These are phyloP conservation scores for Xenopus petersii DNA, from an alignment of 2,797 vertebrate genomes.

Conservation along the genomic window DNA sequence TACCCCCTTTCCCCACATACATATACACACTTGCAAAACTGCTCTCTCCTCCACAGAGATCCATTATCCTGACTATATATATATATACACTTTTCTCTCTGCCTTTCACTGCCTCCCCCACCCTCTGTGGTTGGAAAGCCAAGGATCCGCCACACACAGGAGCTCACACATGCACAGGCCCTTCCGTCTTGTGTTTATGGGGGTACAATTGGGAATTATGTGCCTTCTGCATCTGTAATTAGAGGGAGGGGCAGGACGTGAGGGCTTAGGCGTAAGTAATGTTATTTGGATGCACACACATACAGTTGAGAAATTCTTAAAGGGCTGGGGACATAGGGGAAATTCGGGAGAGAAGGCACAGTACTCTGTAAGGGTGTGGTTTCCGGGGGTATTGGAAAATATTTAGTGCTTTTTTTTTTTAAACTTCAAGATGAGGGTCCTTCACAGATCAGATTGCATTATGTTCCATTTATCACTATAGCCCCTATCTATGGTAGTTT, in stretches of 20 bases:
- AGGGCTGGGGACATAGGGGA: conserved; percentile 5
- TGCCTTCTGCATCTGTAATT: conserved; percentile 47
- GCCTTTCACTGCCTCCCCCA: conserved; percentile 14
- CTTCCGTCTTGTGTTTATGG: conserved; percentile 40
- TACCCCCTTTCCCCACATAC: too few relatives aligned
- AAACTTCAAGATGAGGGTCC: too few relatives aligned
- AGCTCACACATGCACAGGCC: conserved; percentile 31
- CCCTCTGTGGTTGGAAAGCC: conserved; percentile 36
- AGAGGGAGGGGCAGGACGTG: conserved; percentile 41
- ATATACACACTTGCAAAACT: too few relatives aligned
- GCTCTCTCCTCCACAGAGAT: too few relatives aligned
- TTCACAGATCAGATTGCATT: too few relatives aligned
- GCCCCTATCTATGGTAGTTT: too few relatives aligned
- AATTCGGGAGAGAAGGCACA: too few relatives aligned
- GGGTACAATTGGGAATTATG: conserved; percentile 49
- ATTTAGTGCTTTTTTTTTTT: too few relatives aligned
- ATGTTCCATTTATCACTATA: too few relatives aligned
- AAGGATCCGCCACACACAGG: conserved; percentile 38
- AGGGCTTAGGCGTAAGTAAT: conserved; percentile 40
- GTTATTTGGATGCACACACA: conserved; percentile 24
- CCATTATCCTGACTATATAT: conserved; percentile 26
- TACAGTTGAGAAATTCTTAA: conserved; percentile 38
- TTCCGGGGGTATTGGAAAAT: too few relatives aligned
- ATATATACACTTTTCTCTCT: conserved; percentile 28
- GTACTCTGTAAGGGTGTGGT: too few relatives aligned